Evolutionary conservation across 2,113 vertebrate species (phyloP).

Genomic region (Cochlearius cochlearius): DNA sequence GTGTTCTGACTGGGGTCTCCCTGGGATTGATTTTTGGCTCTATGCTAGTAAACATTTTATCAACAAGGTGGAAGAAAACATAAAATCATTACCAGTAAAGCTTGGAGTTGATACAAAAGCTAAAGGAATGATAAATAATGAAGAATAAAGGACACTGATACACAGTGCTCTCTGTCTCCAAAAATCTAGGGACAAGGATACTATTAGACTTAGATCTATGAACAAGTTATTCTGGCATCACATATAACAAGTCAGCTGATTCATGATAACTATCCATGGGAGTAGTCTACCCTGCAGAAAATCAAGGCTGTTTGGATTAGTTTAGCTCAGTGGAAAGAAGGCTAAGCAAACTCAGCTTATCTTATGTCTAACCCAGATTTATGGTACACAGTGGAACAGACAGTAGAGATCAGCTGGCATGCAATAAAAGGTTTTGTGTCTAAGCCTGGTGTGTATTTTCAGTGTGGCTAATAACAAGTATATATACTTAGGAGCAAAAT

Average conservation of each 20-base stretch:
- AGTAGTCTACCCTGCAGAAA: constrained; percentile 32
- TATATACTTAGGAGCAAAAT: neutral
- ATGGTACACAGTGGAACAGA: neutral
- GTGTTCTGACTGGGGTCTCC: neutral
- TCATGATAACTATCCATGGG: constrained; percentile 6
- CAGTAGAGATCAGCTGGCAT: neutral
- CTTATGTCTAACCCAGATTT: constrained; percentile 2
- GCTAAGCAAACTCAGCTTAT: constrained; percentile 20
- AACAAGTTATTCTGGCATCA: constrained; percentile 18
- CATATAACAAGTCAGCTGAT: constrained; percentile 26
- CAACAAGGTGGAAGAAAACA: constrained; percentile 18
- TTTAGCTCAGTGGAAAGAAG: neutral
- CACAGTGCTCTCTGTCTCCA: neutral
- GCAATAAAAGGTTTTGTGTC: neutral
- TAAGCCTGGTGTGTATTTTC: neutral
- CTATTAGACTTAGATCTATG: constrained; percentile 17
- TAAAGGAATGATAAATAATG: constrained; percentile 43
- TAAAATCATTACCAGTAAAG: constrained; percentile 36
- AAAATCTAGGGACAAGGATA: constrained; percentile 5
- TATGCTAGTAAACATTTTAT: constrained; percentile 19
- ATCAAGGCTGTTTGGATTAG: constrained; percentile 23
- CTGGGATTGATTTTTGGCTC: constrained; percentile 14
- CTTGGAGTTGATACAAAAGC: constrained; percentile 1
- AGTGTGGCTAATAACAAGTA: neutral
- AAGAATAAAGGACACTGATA: neutral